phyloP scores from a whole-genome alignment of 1,140 invertebrate species.

The Drosophila rhopaloa region DNA sequence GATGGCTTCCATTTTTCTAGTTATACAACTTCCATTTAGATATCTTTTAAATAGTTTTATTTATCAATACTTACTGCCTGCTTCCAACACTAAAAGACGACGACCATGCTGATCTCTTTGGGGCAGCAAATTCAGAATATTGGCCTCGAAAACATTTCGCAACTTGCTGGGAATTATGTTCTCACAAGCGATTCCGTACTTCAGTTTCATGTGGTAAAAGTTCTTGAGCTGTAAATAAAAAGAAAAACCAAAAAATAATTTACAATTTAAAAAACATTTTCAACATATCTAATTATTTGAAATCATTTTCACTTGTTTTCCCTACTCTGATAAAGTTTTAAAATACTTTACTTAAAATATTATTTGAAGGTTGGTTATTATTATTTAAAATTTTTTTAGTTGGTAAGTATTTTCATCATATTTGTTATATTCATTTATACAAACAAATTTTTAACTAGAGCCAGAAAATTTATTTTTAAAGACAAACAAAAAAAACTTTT shows the following conservation, averaged over 20 bases:
- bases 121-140: slow-evolving; percentile 87
- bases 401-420: too few species aligned
- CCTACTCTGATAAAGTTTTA: too few species aligned
- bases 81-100: slow-evolving; percentile 86
- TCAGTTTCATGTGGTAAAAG: slow-evolving; percentile 86
- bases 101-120: slow-evolving; percentile 85
- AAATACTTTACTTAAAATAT: too few species aligned
- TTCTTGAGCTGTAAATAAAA: slow-evolving; percentile 85
- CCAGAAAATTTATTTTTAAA: too few species aligned
- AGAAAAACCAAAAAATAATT: not conserved
- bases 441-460: too few species aligned
- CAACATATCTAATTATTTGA: too few species aligned
- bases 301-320: too few species aligned
- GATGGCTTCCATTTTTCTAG: slow-evolving; percentile 89
- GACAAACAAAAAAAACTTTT: too few species aligned
- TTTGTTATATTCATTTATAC: too few species aligned
- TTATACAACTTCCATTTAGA: not conserved
- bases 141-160: slow-evolving; percentile 85
- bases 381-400: too few species aligned
- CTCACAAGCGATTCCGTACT: slow-evolving; percentile 86
- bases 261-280: not conserved
- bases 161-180: slow-evolving; percentile 86
- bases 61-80: slow-evolving; percentile 85
- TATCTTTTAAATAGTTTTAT: not conserved
- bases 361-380: too few species aligned